Percentiles rank a stretch among this genome's conserved stretches.
Evolutionary conservation across 2,113 vertebrate genomes (phyloP).

Genomic region (Ceuthmochares aereus): DNA sequence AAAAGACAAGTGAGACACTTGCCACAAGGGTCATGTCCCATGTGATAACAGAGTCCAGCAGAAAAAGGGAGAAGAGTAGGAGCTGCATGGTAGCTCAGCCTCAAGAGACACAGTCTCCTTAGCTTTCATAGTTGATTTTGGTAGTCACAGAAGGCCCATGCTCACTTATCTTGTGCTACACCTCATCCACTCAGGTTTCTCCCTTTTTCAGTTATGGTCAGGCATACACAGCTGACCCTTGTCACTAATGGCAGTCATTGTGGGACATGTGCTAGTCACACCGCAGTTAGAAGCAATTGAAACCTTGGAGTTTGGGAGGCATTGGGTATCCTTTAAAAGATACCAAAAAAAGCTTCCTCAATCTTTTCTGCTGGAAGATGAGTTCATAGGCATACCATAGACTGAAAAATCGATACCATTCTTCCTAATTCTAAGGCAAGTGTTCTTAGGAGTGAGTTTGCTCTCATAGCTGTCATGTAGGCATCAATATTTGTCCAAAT

Average conservation of each 20-base stretch:
- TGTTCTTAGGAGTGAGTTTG: neutral
- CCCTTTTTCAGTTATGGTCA: neutral
- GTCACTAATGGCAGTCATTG: neutral
- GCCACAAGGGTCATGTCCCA: too few relatives aligned
- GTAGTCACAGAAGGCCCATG: neutral
- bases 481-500: neutral
- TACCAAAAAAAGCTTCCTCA: neutral
- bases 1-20: neutral
- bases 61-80: neutral
- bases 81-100: neutral
- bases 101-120: neutral
- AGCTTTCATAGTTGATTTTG: neutral
- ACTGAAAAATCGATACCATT: neutral
- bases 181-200: neutral
- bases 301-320: neutral
- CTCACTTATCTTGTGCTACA: neutral
- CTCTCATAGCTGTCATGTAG: neutral
- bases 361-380: neutral
- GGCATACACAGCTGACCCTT: neutral
- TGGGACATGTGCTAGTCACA: rapidly evolving
- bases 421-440: neutral
- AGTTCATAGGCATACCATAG: neutral
- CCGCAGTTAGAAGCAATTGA: neutral
- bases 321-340: neutral
- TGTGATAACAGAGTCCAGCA: neutral